Base-by-base conservation (phyloP, 2,113 vertebrate species). In the Morone chrysops region DNA sequence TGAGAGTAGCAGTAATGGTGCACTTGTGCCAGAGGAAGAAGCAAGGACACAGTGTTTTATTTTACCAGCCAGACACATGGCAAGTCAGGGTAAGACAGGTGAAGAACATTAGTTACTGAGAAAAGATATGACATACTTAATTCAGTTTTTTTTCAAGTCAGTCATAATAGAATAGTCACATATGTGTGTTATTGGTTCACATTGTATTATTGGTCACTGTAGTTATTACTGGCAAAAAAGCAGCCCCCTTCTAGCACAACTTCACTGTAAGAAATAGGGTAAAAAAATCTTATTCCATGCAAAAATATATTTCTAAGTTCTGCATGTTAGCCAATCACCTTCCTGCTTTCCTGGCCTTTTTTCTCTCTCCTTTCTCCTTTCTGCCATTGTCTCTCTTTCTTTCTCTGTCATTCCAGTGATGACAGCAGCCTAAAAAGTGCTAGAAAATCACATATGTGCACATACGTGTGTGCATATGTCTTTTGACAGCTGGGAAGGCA, bases 401-500 rank as follows among this genome's bases (percentile, higher is more conserved):
- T 62, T 65, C 14, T 53, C 12, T 40, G 16, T 70, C 74, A 59
- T 51, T 50, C 25, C 48, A 12, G 45, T 14, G 5, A n/a, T 78
- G 69, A 65, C 63, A 59, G 67, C 61, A 80, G 88, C 81, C 68
- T 6, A 48, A 62, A 20, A 70, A 22, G 9, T 43, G 45, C 36
- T 50, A 31, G 31, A 31, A 31, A 31, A 31, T 31, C 31, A 31
- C 31, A 63, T 65, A 14, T 80, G 16, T 71, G 70, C 43, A 54
- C n/a, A 12, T 68, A 31, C 1, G 1, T 63, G 66, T 71, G 78
- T 63, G 48, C 22, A 25, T 6, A 47, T 78, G 67, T 77, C 70
- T 73, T 88, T 82, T 89, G 76, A 87, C 80, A 90, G 83, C 59
- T 85, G 53, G 73, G 74, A 62, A 63, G 89, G 87, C 60, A 84